Conservation (phyloP, 2,113 vertebrate species). For the Zeus faber region DNA sequence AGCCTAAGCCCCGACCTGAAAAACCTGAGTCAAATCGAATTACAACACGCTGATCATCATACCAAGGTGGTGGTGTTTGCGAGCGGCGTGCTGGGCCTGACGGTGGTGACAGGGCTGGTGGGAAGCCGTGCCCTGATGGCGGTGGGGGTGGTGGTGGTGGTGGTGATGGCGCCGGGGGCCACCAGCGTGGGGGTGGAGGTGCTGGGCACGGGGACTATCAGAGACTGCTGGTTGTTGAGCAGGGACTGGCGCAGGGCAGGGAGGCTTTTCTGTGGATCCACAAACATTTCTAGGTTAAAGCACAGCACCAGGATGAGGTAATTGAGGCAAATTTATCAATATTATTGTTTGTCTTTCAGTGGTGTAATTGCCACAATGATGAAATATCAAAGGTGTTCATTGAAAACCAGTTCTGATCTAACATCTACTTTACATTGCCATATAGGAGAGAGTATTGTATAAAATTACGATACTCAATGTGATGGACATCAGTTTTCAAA, state of each 20-base stretch:
- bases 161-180: conserved; percentile 55
- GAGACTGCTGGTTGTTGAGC: conserved; percentile 81
- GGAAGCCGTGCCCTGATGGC: conserved; percentile 69
- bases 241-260: conserved; percentile 83
- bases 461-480: too few species aligned
- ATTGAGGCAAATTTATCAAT: too few species aligned
- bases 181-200: conserved; percentile 29
- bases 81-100: conserved; percentile 54
- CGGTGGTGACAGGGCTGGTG: conserved; percentile 49
- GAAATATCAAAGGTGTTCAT: too few species aligned
- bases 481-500: too few species aligned
- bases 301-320: too few species aligned
- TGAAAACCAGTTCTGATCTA: too few species aligned
- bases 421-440: too few species aligned
- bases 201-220: conserved; percentile 60
- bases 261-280: conserved; percentile 82
- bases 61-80: conserved; percentile 74
- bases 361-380: too few species aligned
- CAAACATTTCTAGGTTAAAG: neutral
- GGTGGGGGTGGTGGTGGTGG: conserved; percentile 61
- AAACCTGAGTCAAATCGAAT: too few species aligned
- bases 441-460: too few species aligned
- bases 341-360: too few species aligned
- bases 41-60: conserved; percentile 18
- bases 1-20: neutral